Percentiles rank a stretch among this genome's conserved stretches.
Evolutionary conservation across 2,888 invertebrate genomes (phyloP).

Genomic region (Drosophila atripex): DNA sequence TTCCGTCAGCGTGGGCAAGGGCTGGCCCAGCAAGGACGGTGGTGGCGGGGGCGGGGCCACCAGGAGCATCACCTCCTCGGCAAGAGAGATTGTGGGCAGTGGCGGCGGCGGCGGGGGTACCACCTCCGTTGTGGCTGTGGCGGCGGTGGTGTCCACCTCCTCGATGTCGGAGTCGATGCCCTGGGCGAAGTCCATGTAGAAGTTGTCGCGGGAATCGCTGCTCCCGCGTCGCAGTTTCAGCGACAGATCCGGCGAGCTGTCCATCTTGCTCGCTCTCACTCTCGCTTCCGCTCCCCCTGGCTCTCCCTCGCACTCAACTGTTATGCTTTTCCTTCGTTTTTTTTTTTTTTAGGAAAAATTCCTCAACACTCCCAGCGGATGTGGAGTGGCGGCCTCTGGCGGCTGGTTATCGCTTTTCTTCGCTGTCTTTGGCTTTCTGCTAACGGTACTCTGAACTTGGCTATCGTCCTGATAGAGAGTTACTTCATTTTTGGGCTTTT

Average conservation of each 20-base stretch:
- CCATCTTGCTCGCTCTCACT: slow-evolving; percentile 81
- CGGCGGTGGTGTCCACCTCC: slow-evolving; percentile 89
- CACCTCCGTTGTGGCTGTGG: slow-evolving; percentile 43
- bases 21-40: slow-evolving; percentile 60
- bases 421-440: slow-evolving; percentile 19
- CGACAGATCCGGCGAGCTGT: slow-evolving; percentile 94
- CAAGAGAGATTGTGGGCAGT: slow-evolving; percentile 54
- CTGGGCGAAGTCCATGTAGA: slow-evolving; percentile 95
- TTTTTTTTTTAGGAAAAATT: slow-evolving; percentile 1
- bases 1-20: slow-evolving; percentile 77
- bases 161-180: slow-evolving; percentile 95
- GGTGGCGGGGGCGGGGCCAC: slow-evolving; percentile 68
- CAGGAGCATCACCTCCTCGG: slow-evolving; percentile 63
- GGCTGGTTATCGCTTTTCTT: slow-evolving; percentile 1
- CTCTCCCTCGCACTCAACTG: slow-evolving; percentile 8
- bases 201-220: slow-evolving; percentile 93
- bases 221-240: slow-evolving; percentile 93
- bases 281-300: not conserved
- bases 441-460: not conserved
- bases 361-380: not conserved
- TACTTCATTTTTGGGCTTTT: slow-evolving; percentile 45
- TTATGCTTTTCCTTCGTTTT: slow-evolving; percentile 15
- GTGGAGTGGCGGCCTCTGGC: slow-evolving; percentile 2
- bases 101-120: slow-evolving; percentile 52
- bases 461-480: not conserved